A percentile compares a stretch with the other conserved stretches of the same genome.
phyloP scores from a whole-genome alignment of 2,113 vertebrate genomes.

The Galbula dea region DNA sequence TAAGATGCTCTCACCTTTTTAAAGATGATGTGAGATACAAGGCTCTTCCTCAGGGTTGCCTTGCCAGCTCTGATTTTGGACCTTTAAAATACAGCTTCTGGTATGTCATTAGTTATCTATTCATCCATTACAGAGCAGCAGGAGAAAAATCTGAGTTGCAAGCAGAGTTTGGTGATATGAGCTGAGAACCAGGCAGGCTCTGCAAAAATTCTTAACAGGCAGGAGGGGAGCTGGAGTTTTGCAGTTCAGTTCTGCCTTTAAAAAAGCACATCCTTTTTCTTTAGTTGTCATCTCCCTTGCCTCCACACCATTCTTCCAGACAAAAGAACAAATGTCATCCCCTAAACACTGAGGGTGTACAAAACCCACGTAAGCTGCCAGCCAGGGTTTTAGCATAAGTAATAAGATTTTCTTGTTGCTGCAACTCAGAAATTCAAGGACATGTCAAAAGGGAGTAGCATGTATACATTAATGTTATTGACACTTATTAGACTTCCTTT shows the following conservation, averaged over 20 bases:
- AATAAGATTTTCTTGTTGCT: background rate
- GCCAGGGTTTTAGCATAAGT: background rate
- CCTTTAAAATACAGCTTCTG: background rate
- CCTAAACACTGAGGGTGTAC: background rate
- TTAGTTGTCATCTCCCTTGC: background rate
- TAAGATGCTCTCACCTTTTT: accelerated
- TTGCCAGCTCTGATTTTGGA: background rate
- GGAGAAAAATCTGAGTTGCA: background rate
- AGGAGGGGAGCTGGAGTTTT: accelerated
- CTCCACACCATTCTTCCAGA: background rate
- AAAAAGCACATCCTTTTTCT: background rate
- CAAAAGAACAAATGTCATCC: background rate
- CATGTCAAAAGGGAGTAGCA: slow-evolving; percentile 1
- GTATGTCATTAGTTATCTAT: background rate
- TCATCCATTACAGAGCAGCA: background rate
- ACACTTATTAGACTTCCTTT: slow-evolving; percentile 32
- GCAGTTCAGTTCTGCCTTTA: background rate
- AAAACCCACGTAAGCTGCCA: background rate
- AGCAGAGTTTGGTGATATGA: too few species aligned
- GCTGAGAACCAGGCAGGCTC: background rate
- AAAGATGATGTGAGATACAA: background rate
- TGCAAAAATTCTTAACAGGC: background rate
- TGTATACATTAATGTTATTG: slow-evolving; percentile 27
- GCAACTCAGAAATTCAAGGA: slow-evolving; percentile 30
- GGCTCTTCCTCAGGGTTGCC: background rate